phyloP scores from a whole-genome alignment of 2,888 invertebrate species.

The Onchidella celtica region DNA sequence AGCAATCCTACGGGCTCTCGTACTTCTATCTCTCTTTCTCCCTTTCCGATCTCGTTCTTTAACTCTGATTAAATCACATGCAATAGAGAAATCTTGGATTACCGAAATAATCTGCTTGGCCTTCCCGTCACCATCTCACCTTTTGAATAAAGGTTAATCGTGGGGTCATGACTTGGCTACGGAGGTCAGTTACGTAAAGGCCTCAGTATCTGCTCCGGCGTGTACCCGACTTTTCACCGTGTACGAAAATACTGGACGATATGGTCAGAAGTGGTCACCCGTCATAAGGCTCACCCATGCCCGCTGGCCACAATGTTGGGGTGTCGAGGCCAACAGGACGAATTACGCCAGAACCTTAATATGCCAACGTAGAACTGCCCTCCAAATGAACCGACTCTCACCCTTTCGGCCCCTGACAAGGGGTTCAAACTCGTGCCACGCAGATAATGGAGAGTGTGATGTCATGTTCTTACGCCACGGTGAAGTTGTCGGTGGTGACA shows the following conservation, averaged over 20 bases:
- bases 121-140: background rate
- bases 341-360: background rate
- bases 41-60: background rate
- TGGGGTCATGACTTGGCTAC: background rate
- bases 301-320: background rate
- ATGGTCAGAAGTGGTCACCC: no score
- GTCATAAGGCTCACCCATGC: background rate
- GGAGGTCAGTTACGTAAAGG: constrained; percentile 4
- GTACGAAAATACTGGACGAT: no score
- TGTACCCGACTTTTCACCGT: background rate
- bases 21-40: background rate
- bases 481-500: no score
- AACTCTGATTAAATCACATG: background rate
- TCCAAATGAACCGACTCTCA: constrained; percentile 26
- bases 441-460: no score
- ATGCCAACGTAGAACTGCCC: constrained; percentile 17
- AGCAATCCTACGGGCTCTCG: no score
- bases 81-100: background rate
- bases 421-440: no score
- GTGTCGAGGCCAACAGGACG: background rate
- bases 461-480: no score
- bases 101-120: background rate
- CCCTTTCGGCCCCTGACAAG: no score
- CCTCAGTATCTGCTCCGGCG: background rate
- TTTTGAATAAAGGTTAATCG: no score